phyloP scores from a whole-genome alignment of 2,888 invertebrate genomes.

The Cataglyphis livida region DNA sequence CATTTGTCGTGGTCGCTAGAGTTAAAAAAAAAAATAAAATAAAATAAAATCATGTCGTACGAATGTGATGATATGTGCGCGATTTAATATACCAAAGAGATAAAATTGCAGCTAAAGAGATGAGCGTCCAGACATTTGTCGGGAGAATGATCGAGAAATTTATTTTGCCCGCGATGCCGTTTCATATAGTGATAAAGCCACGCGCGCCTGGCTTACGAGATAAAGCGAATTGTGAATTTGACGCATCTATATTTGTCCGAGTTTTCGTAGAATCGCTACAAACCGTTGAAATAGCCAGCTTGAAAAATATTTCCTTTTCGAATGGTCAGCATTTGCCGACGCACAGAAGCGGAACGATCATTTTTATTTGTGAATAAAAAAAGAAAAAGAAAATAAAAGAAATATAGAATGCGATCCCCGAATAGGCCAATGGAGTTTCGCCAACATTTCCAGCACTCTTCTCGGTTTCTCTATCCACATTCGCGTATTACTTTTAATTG shows the following conservation, averaged over 20 bases:
- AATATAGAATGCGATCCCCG: slow-evolving; percentile 7
- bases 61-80: not conserved
- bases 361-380: slow-evolving; percentile 36
- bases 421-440: slow-evolving; percentile 32
- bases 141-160: slow-evolving; percentile 25
- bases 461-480: slow-evolving; percentile 13
- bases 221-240: slow-evolving; percentile 47
- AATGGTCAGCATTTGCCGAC: slow-evolving; percentile 11
- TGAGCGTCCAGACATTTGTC: slow-evolving; percentile 30
- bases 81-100: slow-evolving; percentile 28
- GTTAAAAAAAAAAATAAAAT: slow-evolving; percentile 1
- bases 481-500: slow-evolving; percentile 40
- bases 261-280: slow-evolving; percentile 51
- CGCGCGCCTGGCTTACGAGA: slow-evolving; percentile 39
- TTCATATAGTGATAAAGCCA: slow-evolving; percentile 35
- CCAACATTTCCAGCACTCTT: not conserved
- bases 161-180: slow-evolving; percentile 29
- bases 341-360: slow-evolving; percentile 23
- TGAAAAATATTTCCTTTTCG: slow-evolving; percentile 50
- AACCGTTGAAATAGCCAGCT: slow-evolving; percentile 46
- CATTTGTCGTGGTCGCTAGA: not conserved
- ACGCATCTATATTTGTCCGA: slow-evolving; percentile 46
- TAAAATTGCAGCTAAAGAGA: slow-evolving; percentile 24
- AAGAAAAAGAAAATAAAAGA: not conserved
- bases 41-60: slow-evolving; percentile 24